These are phyloP conservation scores for Tupiocoris notatus DNA, from an alignment of 2,888 invertebrate species.

Conservation along the genomic window DNA sequence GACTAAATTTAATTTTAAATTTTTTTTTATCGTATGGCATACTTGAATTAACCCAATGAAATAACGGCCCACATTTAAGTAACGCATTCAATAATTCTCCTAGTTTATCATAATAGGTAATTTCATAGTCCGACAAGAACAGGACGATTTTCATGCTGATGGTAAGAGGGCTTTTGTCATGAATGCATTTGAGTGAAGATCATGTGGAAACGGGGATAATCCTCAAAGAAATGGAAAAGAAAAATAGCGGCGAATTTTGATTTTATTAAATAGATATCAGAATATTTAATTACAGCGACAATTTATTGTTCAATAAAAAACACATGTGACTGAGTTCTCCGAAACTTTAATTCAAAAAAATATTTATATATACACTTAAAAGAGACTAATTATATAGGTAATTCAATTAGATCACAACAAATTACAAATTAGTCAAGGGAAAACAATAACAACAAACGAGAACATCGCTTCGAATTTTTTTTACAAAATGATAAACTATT, in stretches of 20 bases:
- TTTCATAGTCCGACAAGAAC: too few species aligned
- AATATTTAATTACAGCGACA: conserved; percentile 26
- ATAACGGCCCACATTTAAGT: too few species aligned
- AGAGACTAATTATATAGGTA: conserved; percentile 12
- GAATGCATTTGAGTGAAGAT: too few species aligned
- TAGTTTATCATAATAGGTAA: too few species aligned
- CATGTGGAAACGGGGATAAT: too few species aligned
- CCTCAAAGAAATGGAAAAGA: background rate
- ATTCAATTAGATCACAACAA: conserved; percentile 35
- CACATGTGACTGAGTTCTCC: background rate
- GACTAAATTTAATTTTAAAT: too few species aligned
- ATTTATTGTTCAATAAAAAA: conserved; percentile 20
- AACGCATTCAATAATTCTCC: too few species aligned
- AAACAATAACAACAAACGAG: conserved; percentile 38
- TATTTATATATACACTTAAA: conserved; percentile 24
- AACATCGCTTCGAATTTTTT: conserved; percentile 14
- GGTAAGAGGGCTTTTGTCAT: too few species aligned
- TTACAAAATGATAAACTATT: conserved; percentile 14
- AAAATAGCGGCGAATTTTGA: background rate
- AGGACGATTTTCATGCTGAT: too few species aligned
- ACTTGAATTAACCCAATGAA: too few species aligned
- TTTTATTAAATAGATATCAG: conserved; percentile 29
- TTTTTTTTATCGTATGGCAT: too few species aligned
- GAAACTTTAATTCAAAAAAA: conserved; percentile 20
- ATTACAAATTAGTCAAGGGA: conserved; percentile 30